phyloP scores from a whole-genome alignment of 1,140 invertebrate species.

The Eupeodes corollae region DNA sequence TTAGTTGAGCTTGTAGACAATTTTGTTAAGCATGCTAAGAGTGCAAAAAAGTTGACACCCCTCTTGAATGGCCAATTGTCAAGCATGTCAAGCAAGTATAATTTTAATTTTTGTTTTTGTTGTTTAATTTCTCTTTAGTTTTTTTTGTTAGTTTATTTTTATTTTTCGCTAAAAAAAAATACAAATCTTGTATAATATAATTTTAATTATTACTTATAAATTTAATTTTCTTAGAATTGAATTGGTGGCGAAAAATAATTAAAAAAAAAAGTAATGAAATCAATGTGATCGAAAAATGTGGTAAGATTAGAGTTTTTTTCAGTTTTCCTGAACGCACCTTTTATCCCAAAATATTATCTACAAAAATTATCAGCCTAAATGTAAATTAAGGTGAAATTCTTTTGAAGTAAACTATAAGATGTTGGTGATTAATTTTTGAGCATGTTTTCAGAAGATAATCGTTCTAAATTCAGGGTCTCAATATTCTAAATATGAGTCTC shows the following conservation, averaged over 20 bases:
- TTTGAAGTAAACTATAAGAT: no score
- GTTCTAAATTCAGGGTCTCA: no score
- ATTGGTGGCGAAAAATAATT: background rate
- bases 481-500: no score
- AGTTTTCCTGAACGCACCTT: no score
- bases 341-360: no score
- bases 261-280: background rate
- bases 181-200: no score
- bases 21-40: slow-evolving; percentile 35
- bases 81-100: slow-evolving; percentile 38
- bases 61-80: slow-evolving; percentile 11
- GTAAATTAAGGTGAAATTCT: no score
- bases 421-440: no score
- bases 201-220: background rate
- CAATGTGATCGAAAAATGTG: background rate
- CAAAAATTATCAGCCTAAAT: no score
- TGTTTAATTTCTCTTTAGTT: slow-evolving; percentile 14
- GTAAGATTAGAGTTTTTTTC: no score
- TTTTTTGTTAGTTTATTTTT: slow-evolving; percentile 6
- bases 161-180: background rate
- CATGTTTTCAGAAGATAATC: no score
- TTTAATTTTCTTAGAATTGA: background rate
- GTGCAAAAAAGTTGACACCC: slow-evolving; percentile 11
- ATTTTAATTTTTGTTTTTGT: slow-evolving; percentile 17
- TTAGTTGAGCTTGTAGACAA: slow-evolving; percentile 38